These are phyloP conservation scores for Pomatorhinus ruficollis DNA, from an alignment of 2,113 vertebrate genomes.

Conservation along the genomic window DNA sequence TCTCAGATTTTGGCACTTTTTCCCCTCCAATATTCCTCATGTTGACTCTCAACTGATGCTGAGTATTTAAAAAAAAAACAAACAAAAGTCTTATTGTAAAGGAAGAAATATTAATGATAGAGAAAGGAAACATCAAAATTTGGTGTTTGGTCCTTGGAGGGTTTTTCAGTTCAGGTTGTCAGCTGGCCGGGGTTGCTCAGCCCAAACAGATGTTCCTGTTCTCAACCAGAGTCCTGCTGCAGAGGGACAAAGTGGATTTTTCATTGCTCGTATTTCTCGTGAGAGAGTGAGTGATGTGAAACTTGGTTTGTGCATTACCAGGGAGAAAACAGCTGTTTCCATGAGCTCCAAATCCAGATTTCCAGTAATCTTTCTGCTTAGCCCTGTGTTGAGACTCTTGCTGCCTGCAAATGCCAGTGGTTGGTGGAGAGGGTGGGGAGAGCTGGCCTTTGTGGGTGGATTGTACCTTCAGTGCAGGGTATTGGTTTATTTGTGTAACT, in stretches of 20 bases:
- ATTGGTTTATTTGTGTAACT: not conserved
- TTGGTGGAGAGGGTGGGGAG: not conserved
- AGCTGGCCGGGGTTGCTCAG: not conserved
- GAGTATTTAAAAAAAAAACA: not conserved
- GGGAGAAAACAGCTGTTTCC: slow-evolving; percentile 50
- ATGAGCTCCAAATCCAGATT: not conserved
- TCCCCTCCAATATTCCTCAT: not conserved
- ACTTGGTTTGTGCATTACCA: not conserved
- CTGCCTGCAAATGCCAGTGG: not conserved
- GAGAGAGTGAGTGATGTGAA: slow-evolving; percentile 5
- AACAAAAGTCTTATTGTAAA: not conserved
- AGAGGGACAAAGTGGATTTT: not conserved
- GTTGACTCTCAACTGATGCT: accelerated
- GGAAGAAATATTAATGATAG: not conserved
- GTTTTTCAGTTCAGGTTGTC: not conserved
- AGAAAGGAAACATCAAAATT: not conserved
- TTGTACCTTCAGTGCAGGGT: accelerated
- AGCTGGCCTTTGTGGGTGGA: not conserved
- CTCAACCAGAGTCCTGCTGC: not conserved
- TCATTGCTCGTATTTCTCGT: not conserved
- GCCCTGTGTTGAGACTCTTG: not conserved
- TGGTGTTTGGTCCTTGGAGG: not conserved
- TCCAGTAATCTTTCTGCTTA: not conserved
- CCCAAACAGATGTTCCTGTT: slow-evolving; percentile 18
- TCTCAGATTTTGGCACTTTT: not conserved